These are phyloP conservation scores for Orcinus orca DNA, from an alignment of 2,113 vertebrate species.

Conservation along the genomic window DNA sequence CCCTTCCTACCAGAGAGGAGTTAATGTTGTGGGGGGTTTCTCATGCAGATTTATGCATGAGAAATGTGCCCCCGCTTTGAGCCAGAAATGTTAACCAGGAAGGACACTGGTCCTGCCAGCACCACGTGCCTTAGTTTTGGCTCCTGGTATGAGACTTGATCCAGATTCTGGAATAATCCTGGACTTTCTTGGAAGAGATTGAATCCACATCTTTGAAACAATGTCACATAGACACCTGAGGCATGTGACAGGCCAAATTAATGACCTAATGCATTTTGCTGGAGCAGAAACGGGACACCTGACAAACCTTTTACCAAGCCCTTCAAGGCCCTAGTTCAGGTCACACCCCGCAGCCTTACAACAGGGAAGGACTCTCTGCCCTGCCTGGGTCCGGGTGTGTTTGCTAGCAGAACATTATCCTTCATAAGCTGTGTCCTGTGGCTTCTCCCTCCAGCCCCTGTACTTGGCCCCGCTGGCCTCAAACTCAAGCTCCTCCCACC, in stretches of 20 bases:
- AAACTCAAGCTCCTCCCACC: neutral
- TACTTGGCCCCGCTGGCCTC: neutral
- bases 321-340: neutral
- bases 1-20: neutral
- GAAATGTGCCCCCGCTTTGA: neutral
- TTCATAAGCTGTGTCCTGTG: neutral
- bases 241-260: neutral
- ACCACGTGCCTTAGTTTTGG: neutral
- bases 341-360: neutral
- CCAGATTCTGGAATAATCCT: conserved; percentile 18
- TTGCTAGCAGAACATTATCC: neutral
- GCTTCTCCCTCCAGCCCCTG: neutral
- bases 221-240: neutral
- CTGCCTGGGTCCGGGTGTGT: neutral
- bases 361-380: neutral
- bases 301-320: neutral
- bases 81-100: neutral
- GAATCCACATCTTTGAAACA: neutral
- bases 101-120: neutral
- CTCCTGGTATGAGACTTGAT: neutral
- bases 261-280: neutral
- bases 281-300: neutral
- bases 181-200: conserved; percentile 5
- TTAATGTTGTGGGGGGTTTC: neutral
- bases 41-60: neutral